These are phyloP conservation scores for Pachypeltis micranthus DNA, from an alignment of 1,140 invertebrate species.

Conservation along the genomic window DNA sequence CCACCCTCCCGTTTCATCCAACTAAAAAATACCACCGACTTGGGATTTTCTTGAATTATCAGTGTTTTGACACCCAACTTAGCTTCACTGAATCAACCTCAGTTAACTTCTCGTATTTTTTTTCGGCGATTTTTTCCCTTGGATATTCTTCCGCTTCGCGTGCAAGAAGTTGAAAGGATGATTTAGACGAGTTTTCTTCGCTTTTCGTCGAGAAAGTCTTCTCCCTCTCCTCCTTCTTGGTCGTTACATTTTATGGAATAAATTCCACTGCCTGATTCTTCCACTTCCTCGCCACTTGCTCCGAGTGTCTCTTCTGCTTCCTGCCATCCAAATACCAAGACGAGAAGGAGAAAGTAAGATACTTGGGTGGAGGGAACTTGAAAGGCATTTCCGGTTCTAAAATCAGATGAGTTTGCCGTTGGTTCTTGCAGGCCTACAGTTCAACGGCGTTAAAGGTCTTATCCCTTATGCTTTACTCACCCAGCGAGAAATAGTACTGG, in stretches of 20 bases:
- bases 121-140: not conserved
- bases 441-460: not conserved
- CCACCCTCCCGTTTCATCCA: no score
- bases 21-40: no score
- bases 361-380: not conserved
- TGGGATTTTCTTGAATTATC: slow-evolving; percentile 4
- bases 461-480: slow-evolving; percentile 2
- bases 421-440: not conserved
- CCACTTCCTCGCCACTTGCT: not conserved
- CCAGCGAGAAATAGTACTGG: no score
- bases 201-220: not conserved
- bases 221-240: no score
- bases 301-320: no score
- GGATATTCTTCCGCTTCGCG: not conserved
- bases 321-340: not conserved
- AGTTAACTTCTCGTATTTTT: not conserved
- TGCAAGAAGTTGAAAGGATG: not conserved
- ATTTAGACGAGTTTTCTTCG: not conserved
- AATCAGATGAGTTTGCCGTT: not conserved
- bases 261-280: not conserved
- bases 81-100: slow-evolving; percentile 3
- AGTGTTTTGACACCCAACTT: slow-evolving; percentile 6
- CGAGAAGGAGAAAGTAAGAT: not conserved
- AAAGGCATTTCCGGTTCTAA: not conserved
- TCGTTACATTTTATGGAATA: slow-evolving; percentile 4